Base-by-base conservation (phyloP, 2,797 vertebrate species). In the Falco columbarius region DNA sequence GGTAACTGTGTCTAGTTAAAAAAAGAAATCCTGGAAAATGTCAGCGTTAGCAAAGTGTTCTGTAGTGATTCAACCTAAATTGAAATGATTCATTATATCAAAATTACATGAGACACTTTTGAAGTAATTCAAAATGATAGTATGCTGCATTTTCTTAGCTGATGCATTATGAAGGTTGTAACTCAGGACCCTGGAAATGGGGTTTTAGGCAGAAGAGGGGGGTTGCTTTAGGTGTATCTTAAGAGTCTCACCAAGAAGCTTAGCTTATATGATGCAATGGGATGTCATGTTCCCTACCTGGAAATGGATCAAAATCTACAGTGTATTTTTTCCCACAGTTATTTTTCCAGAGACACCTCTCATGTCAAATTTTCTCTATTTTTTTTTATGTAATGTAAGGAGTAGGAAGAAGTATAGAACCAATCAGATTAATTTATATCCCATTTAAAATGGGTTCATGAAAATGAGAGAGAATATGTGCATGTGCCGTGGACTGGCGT, bases 1-100 rank as follows among this genome's bases (percentile, higher is more conserved):
- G 24, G 52, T 51, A 65, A 44, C 59, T 79, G 23, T 70, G 22
- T 63, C 34, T 84, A 81, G 46, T 75, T 90, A 19, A 51, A 88
- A 81, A 88, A 81, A 80, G 75, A 11, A 8, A 90, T 89, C 19
- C 44, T 65, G 81, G 81, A 80, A 95, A 93, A 94, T 92, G 44
- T 85, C 77, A 82, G 18, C 40, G 32, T 47, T 92, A 74, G 14
- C 63, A 77, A 89, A 92, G 49, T 83, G 74, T 81, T 92, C 81
- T 93, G 56, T 56, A 75, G 51, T 93, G 91, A 92, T 76, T 95
- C 63, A 93, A 30, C 21, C 61, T 55, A 44, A 94, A 81, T 36
- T 47, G 67, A 90, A 89, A 84, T 89, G 67, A 93, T 61, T 91
- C 71, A 71, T 94, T 82, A 42, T 26, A 82, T 32, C 44, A 72